Base-by-base conservation (phyloP, 2,797 vertebrate genomes). In the Halcyon badia region DNA sequence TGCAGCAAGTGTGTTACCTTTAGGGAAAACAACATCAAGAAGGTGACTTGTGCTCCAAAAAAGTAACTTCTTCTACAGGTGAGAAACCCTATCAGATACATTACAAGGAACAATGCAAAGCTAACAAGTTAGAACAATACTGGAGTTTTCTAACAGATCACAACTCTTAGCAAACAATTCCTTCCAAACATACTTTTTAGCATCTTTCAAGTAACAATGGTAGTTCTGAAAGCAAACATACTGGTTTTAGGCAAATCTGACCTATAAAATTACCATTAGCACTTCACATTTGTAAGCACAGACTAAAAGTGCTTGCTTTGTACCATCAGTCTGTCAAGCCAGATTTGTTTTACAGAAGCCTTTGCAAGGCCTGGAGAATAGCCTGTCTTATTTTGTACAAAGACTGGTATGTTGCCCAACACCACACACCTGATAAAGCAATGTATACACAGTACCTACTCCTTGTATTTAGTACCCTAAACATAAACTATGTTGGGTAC, bases 361-460 rank as follows among this genome's bases (percentile, higher is more conserved):
- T 80, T 46, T 46, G 37, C 25, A 56, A 84, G 20, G 17, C 11
- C 78, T 57, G 57, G 35, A 15, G 7, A 81, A 56, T 0, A 78
- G 14, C 26, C 41, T 58, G 19, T 14, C 28, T 69, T 39, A 31
- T 37, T 65, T 54, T 39, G 25, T n/a, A 73, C 22, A 4, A 33
- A 39, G 3, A 41, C 0, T 25, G 46, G 30, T 26, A 19, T 1
- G 17, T 5, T 35, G 28, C 26, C n/a, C 48, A 31, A 17, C 5
- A 28, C 31, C 57, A 44, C 33, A 72, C 15, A 44, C 3, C 41
- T 62, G 58, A 65, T 35, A 71, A 71, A 78, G 46, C 3, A 85
- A 39, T 1, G 16, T 5, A 8, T 1, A 5, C 12, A 68, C n/a
- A 49, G 30, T 4, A 57, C 11, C n/a, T 28, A 11, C 7, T 44